These are phyloP conservation scores for Polyommatus icarus DNA, from an alignment of 2,888 invertebrate species.

Conservation along the genomic window DNA sequence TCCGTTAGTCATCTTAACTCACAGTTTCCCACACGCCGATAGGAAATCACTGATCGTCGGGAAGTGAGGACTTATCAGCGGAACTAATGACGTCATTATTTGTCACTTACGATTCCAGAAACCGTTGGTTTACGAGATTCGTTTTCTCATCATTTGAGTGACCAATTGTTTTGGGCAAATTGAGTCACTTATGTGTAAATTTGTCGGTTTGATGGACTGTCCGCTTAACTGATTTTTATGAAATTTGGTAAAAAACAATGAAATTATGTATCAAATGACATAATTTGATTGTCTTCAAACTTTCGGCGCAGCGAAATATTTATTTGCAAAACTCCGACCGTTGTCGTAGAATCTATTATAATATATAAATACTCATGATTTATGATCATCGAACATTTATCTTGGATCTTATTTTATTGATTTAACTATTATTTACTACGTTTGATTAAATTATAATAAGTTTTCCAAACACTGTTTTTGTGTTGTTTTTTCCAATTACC, in stretches of 20 bases:
- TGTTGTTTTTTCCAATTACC: neutral
- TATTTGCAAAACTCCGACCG: too few species aligned
- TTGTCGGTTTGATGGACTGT: neutral
- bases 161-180: neutral
- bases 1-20: neutral
- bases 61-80: constrained; percentile 51
- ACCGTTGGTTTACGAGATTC: constrained; percentile 2
- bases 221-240: too few species aligned
- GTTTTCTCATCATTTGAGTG: neutral
- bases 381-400: too few species aligned
- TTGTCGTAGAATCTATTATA: too few species aligned
- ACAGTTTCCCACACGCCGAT: constrained; percentile 40
- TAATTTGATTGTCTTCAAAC: too few species aligned
- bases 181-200: neutral
- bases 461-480: neutral
- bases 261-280: too few species aligned
- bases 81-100: constrained; percentile 65
- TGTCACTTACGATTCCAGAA: constrained; percentile 36
- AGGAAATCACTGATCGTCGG: constrained; percentile 66
- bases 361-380: too few species aligned
- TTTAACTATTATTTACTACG: too few species aligned
- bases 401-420: too few species aligned
- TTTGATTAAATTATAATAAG: too few species aligned
- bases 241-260: too few species aligned
- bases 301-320: too few species aligned